Base-by-base conservation (phyloP, 2,797 vertebrate species). In the Chaenodraco wilsoni region DNA sequence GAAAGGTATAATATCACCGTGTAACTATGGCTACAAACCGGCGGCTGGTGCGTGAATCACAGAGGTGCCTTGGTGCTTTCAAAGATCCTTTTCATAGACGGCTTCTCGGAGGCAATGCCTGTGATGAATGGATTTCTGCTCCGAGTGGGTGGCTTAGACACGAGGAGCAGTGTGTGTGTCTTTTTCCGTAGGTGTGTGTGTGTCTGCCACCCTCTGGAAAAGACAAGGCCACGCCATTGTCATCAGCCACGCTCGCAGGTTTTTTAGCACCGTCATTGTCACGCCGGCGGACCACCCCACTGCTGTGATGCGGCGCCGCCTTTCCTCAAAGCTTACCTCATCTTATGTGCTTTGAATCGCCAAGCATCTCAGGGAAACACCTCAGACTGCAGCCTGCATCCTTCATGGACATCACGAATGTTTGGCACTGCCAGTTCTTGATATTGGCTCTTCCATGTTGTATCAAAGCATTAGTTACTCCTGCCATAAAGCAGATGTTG, bases 1-100 rank as follows among this genome's bases (percentile, higher is more conserved):
- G 76, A 79, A 84, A 88, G 86, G 82, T 89, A 69, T 87, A 77
- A 88, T 91, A 86, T 89, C 69, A 43, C 50, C 7, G 33, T 60
- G 90, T 88, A 81, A 79, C 87, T 87, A 83, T 88, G 85, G 78
- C 81, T 71, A 83, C 86, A 77, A 74, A 65, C 54, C 31, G 49
- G 49, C 31, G 74, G 64, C 81, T 54, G 73, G 65, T 40, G 59
- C 70, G 23, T 63, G 76, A 86, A 83, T 81, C 78, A 74, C 87
- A 69, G 82, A 84, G 75, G 83, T 81, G 82, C 73, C 61, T 78
- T 56, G 83, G 81, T 45, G 81, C 74, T 84, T 84, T 89, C 80
- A 84, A 78, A 84, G 82, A 82, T 83, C 83, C 87, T 89, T 87
- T 85, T 90, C 86, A 90, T 79, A 83, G 86, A 87, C 60, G 63